A percentile compares a stretch with the other conserved stretches of the same genome.
Conservation (phyloP, 2,113 vertebrate genomes). For the Lichenostomus cassidix region DNA sequence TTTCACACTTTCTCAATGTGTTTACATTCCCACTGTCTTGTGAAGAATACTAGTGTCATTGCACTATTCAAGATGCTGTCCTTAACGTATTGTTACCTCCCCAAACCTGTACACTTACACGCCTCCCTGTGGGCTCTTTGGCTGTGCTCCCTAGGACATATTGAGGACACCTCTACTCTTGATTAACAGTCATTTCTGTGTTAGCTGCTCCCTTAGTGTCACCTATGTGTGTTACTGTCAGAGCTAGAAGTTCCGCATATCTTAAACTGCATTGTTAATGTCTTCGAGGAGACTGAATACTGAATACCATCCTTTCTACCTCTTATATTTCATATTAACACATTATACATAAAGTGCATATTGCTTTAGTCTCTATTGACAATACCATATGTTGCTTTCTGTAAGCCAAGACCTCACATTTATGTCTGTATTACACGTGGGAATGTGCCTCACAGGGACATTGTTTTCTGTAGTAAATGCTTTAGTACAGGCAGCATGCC, state of each 20-base stretch:
- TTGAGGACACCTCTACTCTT: neutral
- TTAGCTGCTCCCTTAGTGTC: neutral
- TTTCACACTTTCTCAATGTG: neutral
- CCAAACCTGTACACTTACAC: neutral
- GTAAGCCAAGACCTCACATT: neutral
- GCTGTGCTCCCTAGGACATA: neutral
- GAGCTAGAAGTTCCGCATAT: accelerated
- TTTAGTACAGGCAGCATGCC: neutral
- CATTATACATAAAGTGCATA: neutral
- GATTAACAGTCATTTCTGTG: neutral
- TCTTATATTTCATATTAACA: neutral
- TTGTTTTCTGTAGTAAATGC: neutral
- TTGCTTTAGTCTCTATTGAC: neutral
- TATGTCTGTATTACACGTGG: neutral
- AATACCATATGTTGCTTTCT: neutral
- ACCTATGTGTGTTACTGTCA: neutral
- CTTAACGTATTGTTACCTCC: neutral
- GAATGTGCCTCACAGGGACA: neutral
- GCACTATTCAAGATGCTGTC: neutral
- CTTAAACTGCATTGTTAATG: neutral
- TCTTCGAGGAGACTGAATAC: neutral
- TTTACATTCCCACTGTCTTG: neutral
- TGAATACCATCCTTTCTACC: neutral
- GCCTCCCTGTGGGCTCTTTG: neutral
- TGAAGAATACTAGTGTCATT: neutral